These are phyloP conservation scores for Physeter macrocephalus DNA, from an alignment of 2,113 vertebrate species.

Conservation along the genomic window DNA sequence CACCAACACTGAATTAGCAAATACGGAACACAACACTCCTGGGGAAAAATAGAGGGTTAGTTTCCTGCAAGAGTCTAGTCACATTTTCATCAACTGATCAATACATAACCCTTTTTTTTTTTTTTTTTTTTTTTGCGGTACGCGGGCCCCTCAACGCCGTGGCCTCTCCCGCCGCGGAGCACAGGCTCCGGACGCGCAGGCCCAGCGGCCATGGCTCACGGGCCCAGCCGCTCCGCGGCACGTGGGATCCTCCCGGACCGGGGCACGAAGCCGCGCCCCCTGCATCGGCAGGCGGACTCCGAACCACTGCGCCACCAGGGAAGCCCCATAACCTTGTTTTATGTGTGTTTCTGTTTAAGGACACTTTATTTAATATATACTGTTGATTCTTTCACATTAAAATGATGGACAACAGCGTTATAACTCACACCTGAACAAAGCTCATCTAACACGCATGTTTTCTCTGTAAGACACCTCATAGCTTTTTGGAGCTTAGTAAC, in stretches of 20 bases:
- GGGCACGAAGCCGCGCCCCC: too few relatives aligned
- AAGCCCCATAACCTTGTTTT: not conserved
- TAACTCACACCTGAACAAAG: not conserved
- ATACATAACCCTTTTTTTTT: too few relatives aligned
- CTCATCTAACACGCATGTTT: not conserved
- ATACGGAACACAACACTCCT: not conserved
- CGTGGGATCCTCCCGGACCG: too few relatives aligned
- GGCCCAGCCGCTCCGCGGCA: too few relatives aligned
- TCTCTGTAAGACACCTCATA: not conserved
- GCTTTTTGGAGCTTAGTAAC: not conserved
- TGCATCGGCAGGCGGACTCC: too few relatives aligned
- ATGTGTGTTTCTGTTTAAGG: not conserved
- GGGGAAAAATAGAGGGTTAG: not conserved
- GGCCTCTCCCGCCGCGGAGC: too few relatives aligned
- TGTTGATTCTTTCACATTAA: not conserved
- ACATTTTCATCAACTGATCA: not conserved
- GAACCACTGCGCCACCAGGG: too few relatives aligned
- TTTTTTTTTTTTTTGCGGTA: too few relatives aligned
- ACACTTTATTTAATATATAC: not conserved
- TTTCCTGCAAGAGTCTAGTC: not conserved
- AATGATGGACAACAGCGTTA: not conserved
- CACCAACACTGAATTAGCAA: not conserved
- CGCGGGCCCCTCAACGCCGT: too few relatives aligned
- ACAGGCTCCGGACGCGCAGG: too few relatives aligned
- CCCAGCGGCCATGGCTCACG: too few relatives aligned